A percentile compares a stretch with the other conserved stretches of the same genome.
Conservation (phyloP, 2,888 invertebrate species). For the Hylaea fasciaria region DNA sequence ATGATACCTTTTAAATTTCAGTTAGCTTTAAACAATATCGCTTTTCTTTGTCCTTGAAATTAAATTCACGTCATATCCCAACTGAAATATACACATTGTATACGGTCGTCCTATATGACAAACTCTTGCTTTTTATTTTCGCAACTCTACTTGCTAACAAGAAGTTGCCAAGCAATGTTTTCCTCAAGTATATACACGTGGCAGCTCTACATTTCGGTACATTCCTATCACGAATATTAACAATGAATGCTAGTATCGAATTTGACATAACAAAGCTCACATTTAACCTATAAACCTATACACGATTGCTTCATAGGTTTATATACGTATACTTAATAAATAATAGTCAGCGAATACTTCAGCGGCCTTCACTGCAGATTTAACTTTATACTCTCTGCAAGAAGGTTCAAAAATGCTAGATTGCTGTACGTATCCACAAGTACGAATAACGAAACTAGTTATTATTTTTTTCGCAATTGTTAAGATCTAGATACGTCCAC, state of each 20-base stretch:
- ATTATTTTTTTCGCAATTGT: constrained; percentile 46
- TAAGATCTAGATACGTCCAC: constrained; percentile 44
- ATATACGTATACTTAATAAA: constrained; percentile 36
- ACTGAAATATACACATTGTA: not conserved
- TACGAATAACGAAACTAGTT: constrained; percentile 38
- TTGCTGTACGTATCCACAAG: constrained; percentile 27
- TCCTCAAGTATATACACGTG: constrained; percentile 32
- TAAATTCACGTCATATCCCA: not conserved
- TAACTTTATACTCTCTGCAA: constrained; percentile 31
- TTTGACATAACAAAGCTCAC: constrained; percentile 38
- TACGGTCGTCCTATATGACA: not conserved
- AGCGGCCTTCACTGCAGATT: constrained; percentile 29
- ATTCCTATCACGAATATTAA: not conserved
- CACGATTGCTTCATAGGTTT: constrained; percentile 42
- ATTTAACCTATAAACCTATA: constrained; percentile 41
- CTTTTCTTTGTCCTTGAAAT: not conserved
- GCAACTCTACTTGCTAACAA: not conserved
- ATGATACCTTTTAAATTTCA: not conserved
- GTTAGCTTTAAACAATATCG: not conserved
- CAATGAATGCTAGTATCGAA: constrained; percentile 11
- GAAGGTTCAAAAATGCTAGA: constrained; percentile 37
- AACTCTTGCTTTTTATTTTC: not conserved
- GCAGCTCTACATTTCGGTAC: constrained; percentile 22
- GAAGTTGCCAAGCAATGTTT: constrained; percentile 13
- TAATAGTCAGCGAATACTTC: constrained; percentile 39